Conservation (phyloP, 2,888 invertebrate species). For the Cloeon dipterum region DNA sequence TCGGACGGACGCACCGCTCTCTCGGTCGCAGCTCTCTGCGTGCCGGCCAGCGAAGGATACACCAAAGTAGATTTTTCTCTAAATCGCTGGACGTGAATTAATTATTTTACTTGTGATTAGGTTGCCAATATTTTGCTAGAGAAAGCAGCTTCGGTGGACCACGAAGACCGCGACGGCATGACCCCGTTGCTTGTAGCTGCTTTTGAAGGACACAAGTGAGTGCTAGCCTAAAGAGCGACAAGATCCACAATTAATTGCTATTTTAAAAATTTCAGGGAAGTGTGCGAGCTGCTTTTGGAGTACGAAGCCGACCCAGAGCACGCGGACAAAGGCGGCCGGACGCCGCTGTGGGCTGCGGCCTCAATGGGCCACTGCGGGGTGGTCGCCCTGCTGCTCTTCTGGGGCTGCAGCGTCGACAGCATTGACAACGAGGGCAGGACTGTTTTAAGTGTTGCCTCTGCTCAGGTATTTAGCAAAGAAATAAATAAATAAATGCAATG, state of each 20-base stretch:
- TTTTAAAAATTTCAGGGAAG: slow-evolving; percentile 50
- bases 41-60: slow-evolving; percentile 49
- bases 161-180: slow-evolving; percentile 66
- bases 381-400: slow-evolving; percentile 67
- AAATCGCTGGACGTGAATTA: neutral
- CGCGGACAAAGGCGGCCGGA: slow-evolving; percentile 55
- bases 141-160: slow-evolving; percentile 58
- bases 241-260: too few species aligned
- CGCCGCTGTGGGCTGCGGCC: slow-evolving; percentile 79
- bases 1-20: slow-evolving; percentile 72
- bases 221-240: too few species aligned
- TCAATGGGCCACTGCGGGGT: slow-evolving; percentile 77
- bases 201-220: slow-evolving; percentile 68
- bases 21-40: slow-evolving; percentile 69
- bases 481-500: too few species aligned
- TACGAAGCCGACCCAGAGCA: slow-evolving; percentile 85
- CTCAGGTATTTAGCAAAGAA: slow-evolving; percentile 22
- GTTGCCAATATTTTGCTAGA: slow-evolving; percentile 53
- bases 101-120: slow-evolving; percentile 11
- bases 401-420: slow-evolving; percentile 88
- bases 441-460: slow-evolving; percentile 62
- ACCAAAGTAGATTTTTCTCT: slow-evolving; percentile 22
- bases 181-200: slow-evolving; percentile 74
- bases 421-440: slow-evolving; percentile 89
- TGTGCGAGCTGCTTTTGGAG: slow-evolving; percentile 74